Conservation (phyloP, 2,888 invertebrate species). For the Pemphredon lugubris region DNA sequence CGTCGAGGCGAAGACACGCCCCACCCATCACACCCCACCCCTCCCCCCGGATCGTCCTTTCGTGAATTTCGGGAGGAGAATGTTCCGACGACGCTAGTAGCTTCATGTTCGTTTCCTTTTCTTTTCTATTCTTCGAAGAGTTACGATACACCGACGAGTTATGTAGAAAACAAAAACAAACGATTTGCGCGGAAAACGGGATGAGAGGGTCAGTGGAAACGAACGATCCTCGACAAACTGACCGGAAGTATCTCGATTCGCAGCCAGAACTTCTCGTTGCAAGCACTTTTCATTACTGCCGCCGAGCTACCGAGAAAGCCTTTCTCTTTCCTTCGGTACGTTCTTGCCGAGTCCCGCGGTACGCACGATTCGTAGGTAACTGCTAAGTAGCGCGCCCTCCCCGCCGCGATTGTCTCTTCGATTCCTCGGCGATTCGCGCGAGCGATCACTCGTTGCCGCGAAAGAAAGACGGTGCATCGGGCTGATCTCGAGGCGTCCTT, state of each 20-base stretch:
- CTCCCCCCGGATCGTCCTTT: too few species aligned
- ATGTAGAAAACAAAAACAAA: too few species aligned
- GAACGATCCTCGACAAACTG: background rate
- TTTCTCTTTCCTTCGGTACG: background rate
- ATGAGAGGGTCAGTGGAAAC: background rate
- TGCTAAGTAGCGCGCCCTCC: background rate
- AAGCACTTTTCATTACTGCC: background rate
- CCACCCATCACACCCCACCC: too few species aligned
- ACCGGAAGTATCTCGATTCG: background rate
- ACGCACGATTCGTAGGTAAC: background rate
- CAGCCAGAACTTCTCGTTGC: background rate
- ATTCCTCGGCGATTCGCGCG: background rate
- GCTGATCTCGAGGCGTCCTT: constrained; percentile 9
- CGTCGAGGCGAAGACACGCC: too few species aligned
- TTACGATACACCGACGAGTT: too few species aligned
- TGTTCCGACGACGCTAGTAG: background rate
- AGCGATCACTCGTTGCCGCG: background rate
- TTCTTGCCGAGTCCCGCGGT: background rate
- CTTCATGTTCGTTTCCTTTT: background rate
- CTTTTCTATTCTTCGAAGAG: too few species aligned
- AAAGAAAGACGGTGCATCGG: background rate
- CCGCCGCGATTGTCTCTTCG: background rate
- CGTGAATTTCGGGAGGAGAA: too few species aligned
- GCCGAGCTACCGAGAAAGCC: background rate
- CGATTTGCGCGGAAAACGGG: background rate